Percentiles rank a stretch among this genome's conserved stretches.
Conservation (phyloP, 2,888 invertebrate species). For the Lordiphosa andalusiaca region DNA sequence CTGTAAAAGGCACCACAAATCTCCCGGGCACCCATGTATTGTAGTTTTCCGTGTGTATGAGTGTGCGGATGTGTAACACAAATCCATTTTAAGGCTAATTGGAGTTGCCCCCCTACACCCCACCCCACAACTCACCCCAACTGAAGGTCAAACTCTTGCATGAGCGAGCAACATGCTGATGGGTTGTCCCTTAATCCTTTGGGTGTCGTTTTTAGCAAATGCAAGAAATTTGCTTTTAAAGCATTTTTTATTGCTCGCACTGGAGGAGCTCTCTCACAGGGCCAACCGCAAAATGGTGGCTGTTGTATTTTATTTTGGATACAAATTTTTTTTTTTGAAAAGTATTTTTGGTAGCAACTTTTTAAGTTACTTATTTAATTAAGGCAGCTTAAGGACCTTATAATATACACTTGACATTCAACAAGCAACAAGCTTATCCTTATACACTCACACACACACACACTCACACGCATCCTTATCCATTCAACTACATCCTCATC, state of each 20-base stretch:
- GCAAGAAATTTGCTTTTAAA: conserved; percentile 45
- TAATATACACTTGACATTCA: conserved; percentile 47
- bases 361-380: conserved; percentile 43
- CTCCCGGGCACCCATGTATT: conserved; percentile 49
- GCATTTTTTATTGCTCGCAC: conserved; percentile 37
- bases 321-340: too few relatives aligned
- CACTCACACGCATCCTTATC: conserved; percentile 3
- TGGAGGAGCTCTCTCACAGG: background rate
- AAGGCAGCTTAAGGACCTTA: conserved; percentile 7
- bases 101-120: conserved; percentile 53
- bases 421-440: conserved; percentile 35
- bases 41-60: conserved; percentile 27
- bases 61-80: conserved; percentile 57
- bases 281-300: background rate
- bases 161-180: conserved; percentile 36
- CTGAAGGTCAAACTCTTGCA: conserved; percentile 36
- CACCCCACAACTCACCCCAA: conserved; percentile 24
- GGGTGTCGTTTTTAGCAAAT: conserved; percentile 41
- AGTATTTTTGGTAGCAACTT: conserved; percentile 21
- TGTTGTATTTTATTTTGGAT: too few relatives aligned
- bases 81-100: conserved; percentile 74
- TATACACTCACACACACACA: conserved; percentile 1
- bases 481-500: conserved; percentile 34
- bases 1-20: conserved; percentile 41
- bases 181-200: conserved; percentile 44